These are phyloP conservation scores for Hylaeus volcanicus DNA, from an alignment of 1,140 invertebrate genomes.

Conservation along the genomic window DNA sequence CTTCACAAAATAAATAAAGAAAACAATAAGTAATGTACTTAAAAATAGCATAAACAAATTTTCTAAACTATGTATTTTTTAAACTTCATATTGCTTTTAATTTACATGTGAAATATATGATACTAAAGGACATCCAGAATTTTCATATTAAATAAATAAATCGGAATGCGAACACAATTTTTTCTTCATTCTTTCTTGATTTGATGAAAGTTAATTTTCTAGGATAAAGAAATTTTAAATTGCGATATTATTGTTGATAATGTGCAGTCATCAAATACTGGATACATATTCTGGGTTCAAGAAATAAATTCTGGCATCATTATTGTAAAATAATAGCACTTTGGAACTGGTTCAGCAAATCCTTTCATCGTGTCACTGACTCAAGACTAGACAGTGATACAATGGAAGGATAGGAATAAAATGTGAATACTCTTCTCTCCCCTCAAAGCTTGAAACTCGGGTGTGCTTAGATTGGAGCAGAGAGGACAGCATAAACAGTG, in stretches of 20 bases:
- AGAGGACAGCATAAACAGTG: too few relatives aligned
- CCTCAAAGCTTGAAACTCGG: too few relatives aligned
- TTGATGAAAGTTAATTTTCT: constrained; percentile 13
- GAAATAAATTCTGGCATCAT: constrained; percentile 32
- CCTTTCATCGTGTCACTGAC: too few relatives aligned
- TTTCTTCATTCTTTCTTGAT: constrained; percentile 27
- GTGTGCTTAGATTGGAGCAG: too few relatives aligned
- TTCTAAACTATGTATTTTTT: too few relatives aligned
- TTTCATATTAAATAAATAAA: background rate
- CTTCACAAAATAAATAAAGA: too few relatives aligned
- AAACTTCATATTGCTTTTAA: too few relatives aligned
- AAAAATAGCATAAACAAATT: too few relatives aligned
- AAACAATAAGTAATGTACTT: too few relatives aligned
- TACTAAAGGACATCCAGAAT: background rate
- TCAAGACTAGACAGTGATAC: too few relatives aligned
- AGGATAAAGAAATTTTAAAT: constrained; percentile 32
- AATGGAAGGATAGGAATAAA: too few relatives aligned
- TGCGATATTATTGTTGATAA: constrained; percentile 25
- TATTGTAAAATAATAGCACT: background rate
- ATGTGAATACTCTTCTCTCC: too few relatives aligned
- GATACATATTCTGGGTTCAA: constrained; percentile 26
- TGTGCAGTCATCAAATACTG: constrained; percentile 19
- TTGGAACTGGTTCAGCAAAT: background rate
- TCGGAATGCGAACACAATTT: background rate
- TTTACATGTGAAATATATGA: background rate